Evolutionary conservation across 2,113 vertebrate genomes (phyloP).

Genomic region (Syngnathus typhle): DNA sequence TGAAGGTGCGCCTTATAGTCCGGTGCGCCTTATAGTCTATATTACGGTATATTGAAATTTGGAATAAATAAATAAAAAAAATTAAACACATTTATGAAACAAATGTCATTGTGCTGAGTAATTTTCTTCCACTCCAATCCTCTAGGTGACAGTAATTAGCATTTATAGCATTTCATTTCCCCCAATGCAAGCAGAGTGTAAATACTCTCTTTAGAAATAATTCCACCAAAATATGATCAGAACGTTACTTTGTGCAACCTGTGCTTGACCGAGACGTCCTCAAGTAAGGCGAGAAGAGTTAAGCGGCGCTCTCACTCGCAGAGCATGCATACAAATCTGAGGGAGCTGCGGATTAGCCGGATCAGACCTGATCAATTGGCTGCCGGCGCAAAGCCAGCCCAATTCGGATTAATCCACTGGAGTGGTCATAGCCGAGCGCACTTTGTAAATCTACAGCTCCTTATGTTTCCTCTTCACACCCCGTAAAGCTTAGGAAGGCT

Average conservation of each 20-base stretch:
- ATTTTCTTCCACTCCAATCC: neutral
- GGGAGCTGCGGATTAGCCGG: slow-evolving; percentile 45
- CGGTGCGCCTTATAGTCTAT: too few relatives aligned
- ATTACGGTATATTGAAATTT: too few relatives aligned
- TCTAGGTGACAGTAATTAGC: neutral
- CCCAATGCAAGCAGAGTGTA: neutral
- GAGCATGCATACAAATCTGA: slow-evolving; percentile 34
- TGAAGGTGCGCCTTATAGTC: too few relatives aligned
- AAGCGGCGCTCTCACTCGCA: slow-evolving; percentile 5
- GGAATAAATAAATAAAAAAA: neutral
- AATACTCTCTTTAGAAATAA: too few relatives aligned
- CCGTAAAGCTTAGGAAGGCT: slow-evolving; percentile 41
- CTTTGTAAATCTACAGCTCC: slow-evolving; percentile 50
- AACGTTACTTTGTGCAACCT: neutral
- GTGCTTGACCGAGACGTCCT: neutral
- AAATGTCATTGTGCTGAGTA: neutral
- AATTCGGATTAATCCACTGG: slow-evolving; percentile 62
- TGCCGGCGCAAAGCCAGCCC: slow-evolving; percentile 48
- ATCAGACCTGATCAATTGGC: slow-evolving; percentile 63
- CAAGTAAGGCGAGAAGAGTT: slow-evolving; percentile 17
- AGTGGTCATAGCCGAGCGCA: slow-evolving; percentile 39
- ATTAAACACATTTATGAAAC: neutral
- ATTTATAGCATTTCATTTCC: neutral
- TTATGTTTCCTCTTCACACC: slow-evolving; percentile 43
- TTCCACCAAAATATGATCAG: neutral